Evolutionary conservation across 2,888 invertebrate genomes (phyloP).

Genomic region (Smittia aterrima): DNA sequence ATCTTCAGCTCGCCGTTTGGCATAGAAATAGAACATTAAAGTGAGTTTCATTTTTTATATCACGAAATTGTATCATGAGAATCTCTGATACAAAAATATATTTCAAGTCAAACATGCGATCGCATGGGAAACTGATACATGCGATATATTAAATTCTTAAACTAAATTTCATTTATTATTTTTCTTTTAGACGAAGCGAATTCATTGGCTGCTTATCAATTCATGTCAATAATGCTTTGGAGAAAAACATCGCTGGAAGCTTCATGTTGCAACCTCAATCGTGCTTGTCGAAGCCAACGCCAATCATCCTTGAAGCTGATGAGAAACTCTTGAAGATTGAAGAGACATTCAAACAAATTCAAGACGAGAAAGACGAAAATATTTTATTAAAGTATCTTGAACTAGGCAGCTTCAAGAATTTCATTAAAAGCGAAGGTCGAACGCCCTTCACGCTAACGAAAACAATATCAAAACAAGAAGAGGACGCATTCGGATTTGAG

Average conservation of each 20-base stretch:
- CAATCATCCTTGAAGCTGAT: slow-evolving; percentile 43
- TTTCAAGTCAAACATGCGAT: too few species aligned
- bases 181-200: slow-evolving; percentile 73
- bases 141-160: neutral
- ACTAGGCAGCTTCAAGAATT: neutral
- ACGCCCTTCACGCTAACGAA: slow-evolving; percentile 11
- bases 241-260: slow-evolving; percentile 64
- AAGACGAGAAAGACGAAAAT: neutral
- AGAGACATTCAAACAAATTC: neutral
- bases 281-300: slow-evolving; percentile 57
- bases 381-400: slow-evolving; percentile 17
- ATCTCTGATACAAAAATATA: neutral
- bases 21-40: slow-evolving; percentile 78
- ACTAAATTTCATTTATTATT: neutral
- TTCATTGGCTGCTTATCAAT: slow-evolving; percentile 93
- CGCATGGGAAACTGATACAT: too few species aligned
- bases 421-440: neutral
- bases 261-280: slow-evolving; percentile 71
- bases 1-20: slow-evolving; percentile 80
- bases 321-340: neutral
- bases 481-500: slow-evolving; percentile 13
- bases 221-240: slow-evolving; percentile 76
- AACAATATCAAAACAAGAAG: neutral
- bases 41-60: slow-evolving; percentile 56
- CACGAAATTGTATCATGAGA: neutral